Conservation (phyloP, 2,888 invertebrate species). For the Diaperis boleti region DNA sequence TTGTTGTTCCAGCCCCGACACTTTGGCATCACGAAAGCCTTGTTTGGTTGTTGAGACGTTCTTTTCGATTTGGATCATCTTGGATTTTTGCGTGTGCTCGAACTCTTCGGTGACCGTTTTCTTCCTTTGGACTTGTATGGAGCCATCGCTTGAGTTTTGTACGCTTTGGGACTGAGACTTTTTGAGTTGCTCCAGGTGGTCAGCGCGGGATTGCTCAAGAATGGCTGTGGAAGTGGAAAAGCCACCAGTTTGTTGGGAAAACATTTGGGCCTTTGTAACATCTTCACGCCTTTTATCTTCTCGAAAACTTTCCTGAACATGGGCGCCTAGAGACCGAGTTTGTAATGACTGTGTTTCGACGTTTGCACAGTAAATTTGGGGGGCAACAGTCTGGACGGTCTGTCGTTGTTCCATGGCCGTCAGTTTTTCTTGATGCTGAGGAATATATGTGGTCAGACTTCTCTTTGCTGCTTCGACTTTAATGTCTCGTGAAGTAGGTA, state of each 20-base stretch:
- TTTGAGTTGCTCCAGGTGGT: slow-evolving; percentile 55
- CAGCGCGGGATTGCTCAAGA: slow-evolving; percentile 53
- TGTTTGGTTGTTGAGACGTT: slow-evolving; percentile 54
- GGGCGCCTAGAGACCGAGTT: too few relatives aligned
- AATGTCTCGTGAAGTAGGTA: slow-evolving; percentile 55
- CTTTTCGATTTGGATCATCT: slow-evolving; percentile 74
- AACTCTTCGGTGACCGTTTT: slow-evolving; percentile 77
- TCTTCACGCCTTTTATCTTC: slow-evolving; percentile 34
- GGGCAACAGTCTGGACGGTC: neutral
- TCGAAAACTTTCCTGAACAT: neutral
- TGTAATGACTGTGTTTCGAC: slow-evolving; percentile 14
- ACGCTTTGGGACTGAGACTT: slow-evolving; percentile 53
- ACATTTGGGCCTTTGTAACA: slow-evolving; percentile 33
- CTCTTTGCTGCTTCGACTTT: slow-evolving; percentile 57
- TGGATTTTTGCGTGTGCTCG: slow-evolving; percentile 75
- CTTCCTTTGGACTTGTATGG: slow-evolving; percentile 73
- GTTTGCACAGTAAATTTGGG: slow-evolving; percentile 9
- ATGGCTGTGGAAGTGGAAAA: slow-evolving; percentile 52
- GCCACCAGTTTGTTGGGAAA: slow-evolving; percentile 32
- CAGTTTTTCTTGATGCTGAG: slow-evolving; percentile 57
- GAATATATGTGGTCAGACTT: slow-evolving; percentile 57
- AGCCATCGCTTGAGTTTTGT: slow-evolving; percentile 54
- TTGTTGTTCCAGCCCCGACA: slow-evolving; percentile 50
- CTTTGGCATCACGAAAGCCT: slow-evolving; percentile 57
- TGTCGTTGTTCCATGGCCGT: neutral